Evolutionary conservation across 2,797 vertebrate genomes (phyloP), one percentile per base, ranked within the genome.

Genomic region (Carapus acus): DNA sequence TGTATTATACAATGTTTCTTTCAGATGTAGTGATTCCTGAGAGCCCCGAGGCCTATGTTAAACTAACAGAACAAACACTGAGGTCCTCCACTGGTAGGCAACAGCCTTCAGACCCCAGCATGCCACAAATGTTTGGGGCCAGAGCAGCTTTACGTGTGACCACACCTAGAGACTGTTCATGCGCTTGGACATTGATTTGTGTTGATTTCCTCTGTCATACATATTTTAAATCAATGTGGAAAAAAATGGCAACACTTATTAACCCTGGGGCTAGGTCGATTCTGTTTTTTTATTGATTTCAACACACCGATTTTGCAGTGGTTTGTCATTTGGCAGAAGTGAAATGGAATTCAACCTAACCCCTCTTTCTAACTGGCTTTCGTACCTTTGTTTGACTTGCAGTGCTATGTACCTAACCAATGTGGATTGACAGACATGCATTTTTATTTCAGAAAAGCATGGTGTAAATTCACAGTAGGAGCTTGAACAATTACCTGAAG

Each of bases 1-100:
- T 85, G 62, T 79, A 73, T 74, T 90, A 68, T 92, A 83, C 61
- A 65, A 92, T 90, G 85, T 92, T 86, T 87, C 88, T 92, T 90
- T 65, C 93, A 94, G 91, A 93, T 89, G 73, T 93, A 91, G 86
- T 87, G 85, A 93, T 96, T 71, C 88, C 93, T 53, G 92, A 93
- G 85, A 93, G 84, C 83, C 88, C 90, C 8, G 92, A 93, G 83
- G 91, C 89, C 89, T 94, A 84, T 93, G 84, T 93, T 90, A 90
- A 88, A 87, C 87, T 93, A 85, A 96, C 92, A 86, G 90, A 93
- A 83, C 89, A 90, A 80, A 77, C 88, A 71, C 90, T 94, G 88
- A 91, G 85, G 91, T 88, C 84, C 76, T 78, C 74, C 71, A 85
- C 88, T 87, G 92, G 91, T 94, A 93, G 89, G 92, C 89, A 74